These are phyloP conservation scores for Drosophila kikkawai DNA, from an alignment of 1,140 invertebrate genomes.

Conservation along the genomic window DNA sequence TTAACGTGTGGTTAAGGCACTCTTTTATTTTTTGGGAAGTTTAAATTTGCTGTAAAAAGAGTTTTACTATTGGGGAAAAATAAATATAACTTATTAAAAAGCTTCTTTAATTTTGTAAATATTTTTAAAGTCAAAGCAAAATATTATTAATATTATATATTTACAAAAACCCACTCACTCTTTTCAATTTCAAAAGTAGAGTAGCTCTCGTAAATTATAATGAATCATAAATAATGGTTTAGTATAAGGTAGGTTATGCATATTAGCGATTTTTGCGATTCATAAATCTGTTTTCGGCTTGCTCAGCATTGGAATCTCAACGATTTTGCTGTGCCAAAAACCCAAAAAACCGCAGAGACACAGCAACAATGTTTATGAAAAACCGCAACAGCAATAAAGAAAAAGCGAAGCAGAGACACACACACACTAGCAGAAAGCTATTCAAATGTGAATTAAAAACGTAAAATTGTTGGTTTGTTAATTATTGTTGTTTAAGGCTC, in stretches of 20 bases:
- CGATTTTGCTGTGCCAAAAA: slow-evolving; percentile 53
- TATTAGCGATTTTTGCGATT: slow-evolving; percentile 43
- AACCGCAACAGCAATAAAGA: slow-evolving; percentile 42
- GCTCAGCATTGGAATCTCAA: slow-evolving; percentile 47
- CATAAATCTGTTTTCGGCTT: slow-evolving; percentile 47
- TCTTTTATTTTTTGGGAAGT: background rate
- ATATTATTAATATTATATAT: background rate
- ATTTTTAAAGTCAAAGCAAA: background rate
- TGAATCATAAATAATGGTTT: slow-evolving; percentile 3
- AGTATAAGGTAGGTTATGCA: slow-evolving; percentile 17
- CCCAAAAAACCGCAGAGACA: slow-evolving; percentile 38
- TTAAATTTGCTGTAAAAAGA: background rate
- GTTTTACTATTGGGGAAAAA: fast-evolving
- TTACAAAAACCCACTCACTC: background rate
- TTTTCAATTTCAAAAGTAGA: slow-evolving; percentile 8
- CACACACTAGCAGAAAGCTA: slow-evolving; percentile 1
- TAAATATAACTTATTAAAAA: background rate
- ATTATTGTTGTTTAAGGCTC: slow-evolving; percentile 45
- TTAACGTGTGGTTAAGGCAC: background rate
- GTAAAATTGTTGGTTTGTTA: slow-evolving; percentile 45
- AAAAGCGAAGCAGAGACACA: slow-evolving; percentile 30
- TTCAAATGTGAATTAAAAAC: slow-evolving; percentile 53
- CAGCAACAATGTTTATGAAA: slow-evolving; percentile 44
- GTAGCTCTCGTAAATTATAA: background rate
- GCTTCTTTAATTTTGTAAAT: background rate